Conservation (phyloP, 1,140 invertebrate genomes). For the Drosophila chauvacae region DNA sequence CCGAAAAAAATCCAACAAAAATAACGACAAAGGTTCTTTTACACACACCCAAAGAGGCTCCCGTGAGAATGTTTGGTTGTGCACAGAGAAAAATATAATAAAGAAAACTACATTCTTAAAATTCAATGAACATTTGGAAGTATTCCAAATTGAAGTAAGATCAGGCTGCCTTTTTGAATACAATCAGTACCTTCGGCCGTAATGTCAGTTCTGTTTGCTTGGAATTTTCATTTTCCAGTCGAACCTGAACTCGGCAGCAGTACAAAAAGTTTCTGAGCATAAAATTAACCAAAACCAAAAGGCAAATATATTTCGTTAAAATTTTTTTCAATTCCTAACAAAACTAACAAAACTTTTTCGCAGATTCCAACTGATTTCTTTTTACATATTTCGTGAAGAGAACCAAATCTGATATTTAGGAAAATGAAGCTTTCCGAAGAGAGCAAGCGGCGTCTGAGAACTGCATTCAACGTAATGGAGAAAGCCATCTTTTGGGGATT, state of each 20-base stretch:
- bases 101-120: not conserved
- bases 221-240: not conserved
- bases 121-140: not conserved
- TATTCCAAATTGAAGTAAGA: no score
- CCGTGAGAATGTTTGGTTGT: not conserved
- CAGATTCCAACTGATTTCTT: no score
- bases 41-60: conserved; percentile 14
- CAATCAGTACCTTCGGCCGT: not conserved
- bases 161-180: not conserved
- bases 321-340: not conserved
- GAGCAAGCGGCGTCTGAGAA: not conserved
- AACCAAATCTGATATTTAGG: not conserved
- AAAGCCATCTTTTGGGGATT: conserved; percentile 1
- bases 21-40: conserved; percentile 30
- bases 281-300: not conserved
- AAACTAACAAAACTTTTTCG: not conserved
- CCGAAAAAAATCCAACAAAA: conserved; percentile 13
- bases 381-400: not conserved
- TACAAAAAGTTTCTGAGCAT: not conserved
- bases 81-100: not conserved
- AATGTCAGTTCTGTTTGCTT: not conserved
- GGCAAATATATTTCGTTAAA: not conserved
- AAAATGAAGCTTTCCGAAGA: conserved; percentile 1
- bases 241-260: no score
- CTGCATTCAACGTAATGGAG: not conserved